Conservation (phyloP, 2,113 vertebrate species). For the Notechis scutatus region DNA sequence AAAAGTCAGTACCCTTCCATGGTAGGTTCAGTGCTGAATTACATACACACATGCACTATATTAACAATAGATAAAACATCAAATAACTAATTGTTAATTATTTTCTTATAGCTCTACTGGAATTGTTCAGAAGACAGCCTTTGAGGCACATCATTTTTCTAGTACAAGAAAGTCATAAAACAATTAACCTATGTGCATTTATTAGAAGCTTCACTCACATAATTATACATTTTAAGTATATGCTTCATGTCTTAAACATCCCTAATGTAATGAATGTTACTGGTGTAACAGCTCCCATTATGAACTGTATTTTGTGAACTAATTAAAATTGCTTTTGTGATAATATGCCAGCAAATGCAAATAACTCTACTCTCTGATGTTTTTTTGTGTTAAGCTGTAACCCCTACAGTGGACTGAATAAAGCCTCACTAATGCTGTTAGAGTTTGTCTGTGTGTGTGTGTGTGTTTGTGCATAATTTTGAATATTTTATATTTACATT, state of each 20-base stretch:
- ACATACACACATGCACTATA: not conserved
- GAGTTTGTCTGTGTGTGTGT: not conserved
- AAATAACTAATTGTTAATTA: not conserved
- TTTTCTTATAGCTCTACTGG: not conserved
- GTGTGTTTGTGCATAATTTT: not conserved
- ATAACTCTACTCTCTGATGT: not conserved
- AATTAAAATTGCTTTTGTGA: conserved; percentile 27
- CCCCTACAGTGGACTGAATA: not conserved
- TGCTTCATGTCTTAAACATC: conserved; percentile 20
- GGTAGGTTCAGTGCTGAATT: not conserved
- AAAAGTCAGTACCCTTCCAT: not conserved
- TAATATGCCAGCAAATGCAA: conserved; percentile 19
- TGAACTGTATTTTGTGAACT: conserved; percentile 28
- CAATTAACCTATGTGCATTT: not conserved
- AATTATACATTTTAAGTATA: not conserved
- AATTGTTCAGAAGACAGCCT: not conserved
- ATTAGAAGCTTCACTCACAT: conserved; percentile 22
- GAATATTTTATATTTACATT: not conserved
- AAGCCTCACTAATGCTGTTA: not conserved
- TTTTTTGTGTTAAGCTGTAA: conserved; percentile 1
- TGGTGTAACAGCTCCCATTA: conserved; percentile 42
- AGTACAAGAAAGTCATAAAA: conserved; percentile 12
- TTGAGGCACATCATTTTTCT: conserved; percentile 2
- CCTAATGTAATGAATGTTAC: conserved; percentile 38
- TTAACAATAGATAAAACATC: not conserved